Conservation (phyloP, 2,888 invertebrate genomes). For the Stegophylla sp. region DNA sequence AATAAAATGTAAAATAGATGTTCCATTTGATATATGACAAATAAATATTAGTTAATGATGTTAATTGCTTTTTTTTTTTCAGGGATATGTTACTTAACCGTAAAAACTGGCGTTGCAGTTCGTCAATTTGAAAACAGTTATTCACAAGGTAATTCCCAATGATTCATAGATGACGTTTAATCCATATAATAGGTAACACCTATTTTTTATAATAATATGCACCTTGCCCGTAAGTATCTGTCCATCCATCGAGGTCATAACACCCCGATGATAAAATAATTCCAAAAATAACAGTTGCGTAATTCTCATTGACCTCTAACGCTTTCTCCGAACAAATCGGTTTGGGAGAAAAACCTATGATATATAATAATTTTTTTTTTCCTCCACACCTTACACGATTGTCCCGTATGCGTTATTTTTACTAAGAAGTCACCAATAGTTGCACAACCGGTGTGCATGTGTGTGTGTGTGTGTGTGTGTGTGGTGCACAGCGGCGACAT, state of each 20-base stretch:
- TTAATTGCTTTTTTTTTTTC: constrained; percentile 1
- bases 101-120: constrained; percentile 21
- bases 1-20: too few relatives aligned
- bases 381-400: constrained; percentile 14
- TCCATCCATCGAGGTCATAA: constrained; percentile 33
- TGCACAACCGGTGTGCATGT: constrained; percentile 24
- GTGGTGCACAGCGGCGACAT: too few relatives aligned
- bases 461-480: background rate
- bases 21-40: too few relatives aligned
- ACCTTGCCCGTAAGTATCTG: too few relatives aligned
- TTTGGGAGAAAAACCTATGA: constrained; percentile 10
- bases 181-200: constrained; percentile 5
- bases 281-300: constrained; percentile 23
- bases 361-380: background rate
- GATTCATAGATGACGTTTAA: constrained; percentile 23
- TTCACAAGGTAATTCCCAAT: constrained; percentile 47
- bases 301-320: constrained; percentile 44
- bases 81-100: constrained; percentile 54
- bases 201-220: background rate
- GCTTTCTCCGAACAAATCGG: constrained; percentile 34
- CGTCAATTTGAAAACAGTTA: constrained; percentile 37
- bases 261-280: constrained; percentile 30
- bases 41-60: background rate
- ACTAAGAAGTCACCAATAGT: constrained; percentile 18
- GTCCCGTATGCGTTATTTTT: constrained; percentile 17